Evolutionary conservation across 2,113 vertebrate species (phyloP).

Genomic region (Trogon melanurus): DNA sequence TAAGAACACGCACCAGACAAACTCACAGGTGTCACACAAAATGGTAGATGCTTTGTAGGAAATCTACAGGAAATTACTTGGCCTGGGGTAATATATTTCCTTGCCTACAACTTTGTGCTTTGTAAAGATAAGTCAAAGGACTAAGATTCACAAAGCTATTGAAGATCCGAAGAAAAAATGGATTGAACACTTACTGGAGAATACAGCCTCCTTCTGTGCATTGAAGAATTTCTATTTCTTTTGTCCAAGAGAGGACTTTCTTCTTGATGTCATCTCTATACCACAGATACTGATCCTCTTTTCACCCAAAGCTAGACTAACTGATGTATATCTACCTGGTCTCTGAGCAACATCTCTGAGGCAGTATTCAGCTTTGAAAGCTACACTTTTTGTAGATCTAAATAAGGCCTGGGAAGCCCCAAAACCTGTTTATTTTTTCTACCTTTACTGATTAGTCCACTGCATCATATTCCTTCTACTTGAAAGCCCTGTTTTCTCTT

Average conservation of each 20-base stretch:
- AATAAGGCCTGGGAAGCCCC: background rate
- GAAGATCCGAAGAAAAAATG: background rate
- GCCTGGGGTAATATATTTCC: background rate
- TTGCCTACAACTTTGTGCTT: background rate
- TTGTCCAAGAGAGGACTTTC: background rate
- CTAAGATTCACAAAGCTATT: background rate
- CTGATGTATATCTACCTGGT: background rate
- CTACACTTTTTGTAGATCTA: background rate
- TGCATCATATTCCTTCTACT: background rate
- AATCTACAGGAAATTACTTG: background rate
- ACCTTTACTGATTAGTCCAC: background rate
- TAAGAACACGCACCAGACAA: background rate
- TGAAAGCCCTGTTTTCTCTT: background rate
- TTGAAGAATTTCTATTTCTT: background rate
- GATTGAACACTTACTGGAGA: background rate
- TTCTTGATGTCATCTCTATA: background rate
- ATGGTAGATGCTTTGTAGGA: background rate
- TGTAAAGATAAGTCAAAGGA: background rate
- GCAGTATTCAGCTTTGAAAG: background rate
- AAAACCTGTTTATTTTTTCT: background rate
- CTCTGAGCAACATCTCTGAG: background rate
- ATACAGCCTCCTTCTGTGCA: fast-evolving
- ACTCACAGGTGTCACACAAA: fast-evolving
- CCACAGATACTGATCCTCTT: background rate
- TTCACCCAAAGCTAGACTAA: background rate